Evolutionary conservation across 2,888 invertebrate species (phyloP).

Genomic region (Rhagonycha fulva): DNA sequence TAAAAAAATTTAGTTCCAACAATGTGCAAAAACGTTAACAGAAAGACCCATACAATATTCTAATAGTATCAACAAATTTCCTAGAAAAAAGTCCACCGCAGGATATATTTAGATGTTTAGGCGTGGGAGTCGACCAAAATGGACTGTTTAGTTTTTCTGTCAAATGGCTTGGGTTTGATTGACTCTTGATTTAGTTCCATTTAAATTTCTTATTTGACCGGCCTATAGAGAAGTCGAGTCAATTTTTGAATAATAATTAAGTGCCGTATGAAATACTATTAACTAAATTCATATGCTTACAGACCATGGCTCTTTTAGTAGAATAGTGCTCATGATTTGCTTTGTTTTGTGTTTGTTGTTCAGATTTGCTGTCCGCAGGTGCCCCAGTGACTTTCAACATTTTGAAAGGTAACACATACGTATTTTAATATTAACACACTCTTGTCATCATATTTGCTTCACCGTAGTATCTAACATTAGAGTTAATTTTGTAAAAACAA

Average conservation of each 20-base stretch:
- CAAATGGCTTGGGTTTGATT: neutral
- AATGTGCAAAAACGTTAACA: too few species aligned
- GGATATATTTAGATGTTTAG: too few species aligned
- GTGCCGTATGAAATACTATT: neutral
- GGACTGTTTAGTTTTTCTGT: neutral
- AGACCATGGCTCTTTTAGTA: constrained; percentile 45
- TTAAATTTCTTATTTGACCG: neutral
- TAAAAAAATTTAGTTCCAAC: too few species aligned
- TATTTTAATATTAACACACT: constrained; percentile 35
- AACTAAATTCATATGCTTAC: constrained; percentile 38
- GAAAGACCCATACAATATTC: too few species aligned
- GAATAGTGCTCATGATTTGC: constrained; percentile 56
- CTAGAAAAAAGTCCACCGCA: too few species aligned
- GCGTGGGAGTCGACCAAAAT: neutral
- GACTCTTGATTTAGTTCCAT: neutral
- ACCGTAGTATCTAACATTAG: constrained; percentile 11
- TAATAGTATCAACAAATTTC: too few species aligned
- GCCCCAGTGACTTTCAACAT: constrained; percentile 85
- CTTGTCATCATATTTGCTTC: constrained; percentile 23
- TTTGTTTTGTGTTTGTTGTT: constrained; percentile 73
- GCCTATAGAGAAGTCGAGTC: neutral
- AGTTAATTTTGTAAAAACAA: neutral
- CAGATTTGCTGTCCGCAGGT: constrained; percentile 80
- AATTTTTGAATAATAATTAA: neutral
- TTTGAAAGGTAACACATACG: constrained; percentile 75